Evolutionary conservation across 1,140 invertebrate genomes (phyloP).

Genomic region (Drosophila prosaltans): DNA sequence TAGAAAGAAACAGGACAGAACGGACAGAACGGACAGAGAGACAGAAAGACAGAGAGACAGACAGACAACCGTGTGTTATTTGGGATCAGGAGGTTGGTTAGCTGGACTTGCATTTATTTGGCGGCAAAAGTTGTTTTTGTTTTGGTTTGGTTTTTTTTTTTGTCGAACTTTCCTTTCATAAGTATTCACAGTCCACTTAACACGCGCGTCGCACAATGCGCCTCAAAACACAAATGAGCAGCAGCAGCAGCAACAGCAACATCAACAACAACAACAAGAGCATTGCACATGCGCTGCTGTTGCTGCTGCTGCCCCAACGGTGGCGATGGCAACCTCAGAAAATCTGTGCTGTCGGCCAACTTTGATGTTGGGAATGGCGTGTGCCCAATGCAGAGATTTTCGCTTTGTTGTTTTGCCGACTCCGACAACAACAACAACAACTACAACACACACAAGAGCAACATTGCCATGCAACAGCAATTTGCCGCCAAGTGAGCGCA

Average conservation of each 20-base stretch:
- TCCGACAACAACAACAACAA: slow-evolving; percentile 50
- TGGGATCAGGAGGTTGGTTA: slow-evolving; percentile 21
- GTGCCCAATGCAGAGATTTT: slow-evolving; percentile 83
- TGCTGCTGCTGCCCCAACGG: slow-evolving; percentile 66
- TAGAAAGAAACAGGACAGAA: slow-evolving; percentile 20
- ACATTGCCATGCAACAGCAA: slow-evolving; percentile 72
- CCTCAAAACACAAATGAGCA: slow-evolving; percentile 80
- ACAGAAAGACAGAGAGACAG: not conserved
- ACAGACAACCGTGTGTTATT: slow-evolving; percentile 8
- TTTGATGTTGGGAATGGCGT: slow-evolving; percentile 83
- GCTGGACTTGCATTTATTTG: slow-evolving; percentile 68
- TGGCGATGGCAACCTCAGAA: slow-evolving; percentile 81
- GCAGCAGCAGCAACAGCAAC: slow-evolving; percentile 33
- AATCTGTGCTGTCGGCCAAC: slow-evolving; percentile 76
- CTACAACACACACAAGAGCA: slow-evolving; percentile 28
- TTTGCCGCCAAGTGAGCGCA: slow-evolving; percentile 71
- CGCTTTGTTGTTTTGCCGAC: slow-evolving; percentile 79
- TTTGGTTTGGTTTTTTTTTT: slow-evolving; percentile 34
- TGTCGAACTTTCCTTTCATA: slow-evolving; percentile 75
- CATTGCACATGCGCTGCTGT: slow-evolving; percentile 52
- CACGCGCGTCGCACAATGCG: slow-evolving; percentile 78
- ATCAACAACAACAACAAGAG: slow-evolving; percentile 2
- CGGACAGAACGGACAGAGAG: slow-evolving; percentile 16
- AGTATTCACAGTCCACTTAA: slow-evolving; percentile 78
- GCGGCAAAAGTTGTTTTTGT: slow-evolving; percentile 56